A percentile compares a stretch with the other conserved stretches of the same genome.
These are phyloP conservation scores for Nebria ingens DNA, from an alignment of 1,140 invertebrate genomes.

Conservation along the genomic window DNA sequence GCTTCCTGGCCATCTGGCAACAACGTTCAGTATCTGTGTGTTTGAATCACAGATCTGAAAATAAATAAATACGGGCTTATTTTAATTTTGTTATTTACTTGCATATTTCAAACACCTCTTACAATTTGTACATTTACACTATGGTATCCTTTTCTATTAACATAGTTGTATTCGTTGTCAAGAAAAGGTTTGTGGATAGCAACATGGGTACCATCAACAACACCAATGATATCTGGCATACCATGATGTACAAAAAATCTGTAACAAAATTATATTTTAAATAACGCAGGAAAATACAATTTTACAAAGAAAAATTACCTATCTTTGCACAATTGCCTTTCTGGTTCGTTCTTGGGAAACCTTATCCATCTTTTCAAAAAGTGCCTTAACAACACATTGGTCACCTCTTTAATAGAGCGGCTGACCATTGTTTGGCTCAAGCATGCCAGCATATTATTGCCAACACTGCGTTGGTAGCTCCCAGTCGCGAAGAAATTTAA, in stretches of 20 bases:
- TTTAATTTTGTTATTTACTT: not conserved
- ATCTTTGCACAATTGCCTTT: too few relatives aligned
- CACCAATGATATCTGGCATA: too few relatives aligned
- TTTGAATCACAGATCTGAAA: slow-evolving; percentile 24
- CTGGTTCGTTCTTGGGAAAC: not conserved
- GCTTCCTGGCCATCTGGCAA: slow-evolving; percentile 24
- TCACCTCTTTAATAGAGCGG: not conserved
- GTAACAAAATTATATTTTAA: too few relatives aligned
- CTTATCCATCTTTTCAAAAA: not conserved
- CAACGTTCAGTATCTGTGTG: slow-evolving; percentile 22
- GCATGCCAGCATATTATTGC: not conserved
- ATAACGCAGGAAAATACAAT: too few relatives aligned
- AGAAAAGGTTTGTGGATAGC: too few relatives aligned
- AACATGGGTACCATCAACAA: too few relatives aligned
- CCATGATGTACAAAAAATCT: too few relatives aligned
- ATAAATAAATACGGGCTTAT: not conserved
- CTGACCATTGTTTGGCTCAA: not conserved
- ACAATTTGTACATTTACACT: not conserved
- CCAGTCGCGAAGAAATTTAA: not conserved
- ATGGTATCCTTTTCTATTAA: slow-evolving; percentile 4
- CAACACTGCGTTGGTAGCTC: not conserved
- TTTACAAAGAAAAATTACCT: too few relatives aligned
- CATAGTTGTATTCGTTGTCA: not conserved
- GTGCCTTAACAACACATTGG: not conserved
- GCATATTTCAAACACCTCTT: not conserved